These are phyloP conservation scores for Gnatocerus cornutus DNA, from an alignment of 2,888 invertebrate genomes.

Conservation along the genomic window DNA sequence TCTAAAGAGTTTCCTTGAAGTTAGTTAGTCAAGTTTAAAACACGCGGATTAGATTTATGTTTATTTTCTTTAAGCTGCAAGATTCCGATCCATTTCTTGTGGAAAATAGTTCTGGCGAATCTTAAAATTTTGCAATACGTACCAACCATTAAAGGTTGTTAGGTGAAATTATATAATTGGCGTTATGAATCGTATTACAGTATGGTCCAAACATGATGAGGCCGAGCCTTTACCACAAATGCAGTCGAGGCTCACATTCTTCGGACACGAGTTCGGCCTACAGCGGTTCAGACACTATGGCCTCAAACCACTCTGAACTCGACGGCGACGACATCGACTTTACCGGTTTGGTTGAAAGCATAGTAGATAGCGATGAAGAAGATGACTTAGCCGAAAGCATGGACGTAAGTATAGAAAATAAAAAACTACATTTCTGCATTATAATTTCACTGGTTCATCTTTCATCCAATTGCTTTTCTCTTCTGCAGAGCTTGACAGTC, in stretches of 20 bases:
- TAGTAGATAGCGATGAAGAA: conserved; percentile 97
- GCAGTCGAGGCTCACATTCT: conserved; percentile 87
- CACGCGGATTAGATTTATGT: too few relatives aligned
- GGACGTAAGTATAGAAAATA: conserved; percentile 77
- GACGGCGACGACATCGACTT: conserved; percentile 90
- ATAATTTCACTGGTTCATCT: too few relatives aligned
- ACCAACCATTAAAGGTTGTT: too few relatives aligned
- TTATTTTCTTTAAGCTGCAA: too few relatives aligned
- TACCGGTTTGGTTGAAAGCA: conserved; percentile 94
- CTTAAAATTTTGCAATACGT: too few relatives aligned
- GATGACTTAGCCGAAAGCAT: conserved; percentile 93
- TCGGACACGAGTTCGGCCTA: conserved; percentile 98
- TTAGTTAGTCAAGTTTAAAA: too few relatives aligned
- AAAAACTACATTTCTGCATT: too few relatives aligned
- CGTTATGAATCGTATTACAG: conserved; percentile 49
- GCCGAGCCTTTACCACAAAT: conserved; percentile 89
- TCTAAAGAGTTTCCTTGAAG: too few relatives aligned
- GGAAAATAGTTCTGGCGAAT: too few relatives aligned
- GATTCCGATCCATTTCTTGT: too few relatives aligned
- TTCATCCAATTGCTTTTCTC: neutral
- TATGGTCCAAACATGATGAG: conserved; percentile 68
- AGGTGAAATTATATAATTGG: too few relatives aligned
- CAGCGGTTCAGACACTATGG: conserved; percentile 97
- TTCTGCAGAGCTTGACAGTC: conserved; percentile 83
- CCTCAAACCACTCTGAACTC: conserved; percentile 89